These are phyloP conservation scores for Decapterus maruadsi DNA, from an alignment of 2,797 vertebrate species.

Conservation along the genomic window DNA sequence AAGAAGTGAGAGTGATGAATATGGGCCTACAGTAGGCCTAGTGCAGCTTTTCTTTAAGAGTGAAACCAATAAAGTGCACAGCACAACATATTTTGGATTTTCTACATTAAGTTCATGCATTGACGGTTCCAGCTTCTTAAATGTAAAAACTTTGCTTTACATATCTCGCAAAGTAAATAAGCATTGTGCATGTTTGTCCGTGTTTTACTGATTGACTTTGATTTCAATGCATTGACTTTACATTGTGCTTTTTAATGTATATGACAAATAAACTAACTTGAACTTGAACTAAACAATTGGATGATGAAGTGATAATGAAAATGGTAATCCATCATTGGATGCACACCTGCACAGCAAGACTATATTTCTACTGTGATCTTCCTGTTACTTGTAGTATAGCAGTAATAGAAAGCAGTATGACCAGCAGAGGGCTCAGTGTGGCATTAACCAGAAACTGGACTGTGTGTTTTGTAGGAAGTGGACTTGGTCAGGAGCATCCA, in stretches of 20 bases:
- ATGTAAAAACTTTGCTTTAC: not conserved
- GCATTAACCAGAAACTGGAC: not conserved
- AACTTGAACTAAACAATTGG: too few relatives aligned
- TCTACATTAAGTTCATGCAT: not conserved
- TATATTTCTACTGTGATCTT: too few relatives aligned
- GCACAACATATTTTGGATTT: too few relatives aligned
- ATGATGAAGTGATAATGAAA: not conserved
- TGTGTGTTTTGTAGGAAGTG: slow-evolving; percentile 86
- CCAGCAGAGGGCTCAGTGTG: slow-evolving; percentile 20
- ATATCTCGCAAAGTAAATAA: not conserved
- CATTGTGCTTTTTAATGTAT: too few relatives aligned
- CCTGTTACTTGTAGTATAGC: not conserved
- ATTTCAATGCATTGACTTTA: too few relatives aligned
- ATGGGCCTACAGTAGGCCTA: too few relatives aligned
- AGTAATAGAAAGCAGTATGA: not conserved
- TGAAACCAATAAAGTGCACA: too few relatives aligned
- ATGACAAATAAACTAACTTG: too few relatives aligned
- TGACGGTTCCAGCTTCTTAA: not conserved
- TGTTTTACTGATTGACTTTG: not conserved
- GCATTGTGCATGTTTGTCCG: too few relatives aligned
- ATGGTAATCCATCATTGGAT: not conserved
- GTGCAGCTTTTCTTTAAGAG: too few relatives aligned
- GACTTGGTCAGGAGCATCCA: slow-evolving; percentile 92
- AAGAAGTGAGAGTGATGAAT: too few relatives aligned
- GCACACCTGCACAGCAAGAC: too few relatives aligned